Conservation (phyloP, 2,888 invertebrate genomes). For the Oeneis ivallda region DNA sequence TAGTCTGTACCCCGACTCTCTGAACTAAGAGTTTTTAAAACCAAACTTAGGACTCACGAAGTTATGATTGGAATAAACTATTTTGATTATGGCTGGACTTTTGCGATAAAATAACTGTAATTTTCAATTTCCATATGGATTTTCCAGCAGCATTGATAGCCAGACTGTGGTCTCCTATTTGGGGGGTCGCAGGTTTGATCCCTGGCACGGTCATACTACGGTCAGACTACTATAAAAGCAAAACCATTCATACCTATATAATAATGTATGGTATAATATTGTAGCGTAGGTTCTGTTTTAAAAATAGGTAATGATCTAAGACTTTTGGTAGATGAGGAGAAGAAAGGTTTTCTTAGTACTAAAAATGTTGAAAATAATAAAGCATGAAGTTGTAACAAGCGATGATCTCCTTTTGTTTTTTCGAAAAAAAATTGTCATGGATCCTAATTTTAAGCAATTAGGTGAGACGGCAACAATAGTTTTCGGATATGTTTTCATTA, state of each 20-base stretch:
- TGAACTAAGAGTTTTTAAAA: slow-evolving; percentile 56
- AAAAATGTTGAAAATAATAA: neutral
- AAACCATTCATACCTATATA: too few relatives aligned
- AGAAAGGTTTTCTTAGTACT: neutral
- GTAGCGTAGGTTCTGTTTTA: too few relatives aligned
- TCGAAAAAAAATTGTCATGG: slow-evolving; percentile 30
- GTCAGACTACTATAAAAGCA: too few relatives aligned
- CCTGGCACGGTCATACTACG: too few relatives aligned
- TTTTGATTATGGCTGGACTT: slow-evolving; percentile 11
- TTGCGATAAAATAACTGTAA: slow-evolving; percentile 8
- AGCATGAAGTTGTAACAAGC: slow-evolving; percentile 13
- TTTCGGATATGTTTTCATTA: slow-evolving; percentile 47
- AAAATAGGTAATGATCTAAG: too few relatives aligned
- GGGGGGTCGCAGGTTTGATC: too few relatives aligned
- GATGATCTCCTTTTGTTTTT: slow-evolving; percentile 34
- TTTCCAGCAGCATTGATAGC: neutral
- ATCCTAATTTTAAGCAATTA: slow-evolving; percentile 27
- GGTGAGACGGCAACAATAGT: neutral
- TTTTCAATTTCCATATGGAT: neutral
- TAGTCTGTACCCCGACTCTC: slow-evolving; percentile 37
- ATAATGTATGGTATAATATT: too few relatives aligned
- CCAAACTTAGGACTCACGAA: slow-evolving; percentile 35
- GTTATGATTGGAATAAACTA: slow-evolving; percentile 35
- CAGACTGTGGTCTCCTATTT: too few relatives aligned
- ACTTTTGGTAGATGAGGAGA: neutral